A percentile compares a stretch with the other conserved stretches of the same genome.
phyloP scores from a whole-genome alignment of 2,888 invertebrate species.

The Incurvaria masculella region DNA sequence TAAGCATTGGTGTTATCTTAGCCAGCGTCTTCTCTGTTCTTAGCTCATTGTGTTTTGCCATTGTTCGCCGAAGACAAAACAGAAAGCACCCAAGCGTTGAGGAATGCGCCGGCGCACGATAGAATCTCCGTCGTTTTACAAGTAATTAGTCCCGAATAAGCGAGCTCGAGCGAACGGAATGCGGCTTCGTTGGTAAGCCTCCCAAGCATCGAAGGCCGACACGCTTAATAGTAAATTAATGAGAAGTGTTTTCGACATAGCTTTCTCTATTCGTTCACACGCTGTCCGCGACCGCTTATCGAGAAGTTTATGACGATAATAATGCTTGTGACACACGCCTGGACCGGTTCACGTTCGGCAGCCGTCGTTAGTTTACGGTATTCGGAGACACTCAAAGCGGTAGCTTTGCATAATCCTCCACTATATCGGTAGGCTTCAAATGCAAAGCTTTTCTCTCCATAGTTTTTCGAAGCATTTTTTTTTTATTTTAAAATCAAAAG shows the following conservation, averaged over 20 bases:
- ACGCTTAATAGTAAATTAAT: background rate
- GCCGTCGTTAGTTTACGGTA: background rate
- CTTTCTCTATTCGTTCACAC: constrained; percentile 53
- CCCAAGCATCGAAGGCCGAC: background rate
- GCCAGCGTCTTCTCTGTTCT: too few relatives aligned
- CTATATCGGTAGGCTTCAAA: background rate
- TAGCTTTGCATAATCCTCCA: background rate
- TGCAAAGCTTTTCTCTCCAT: background rate
- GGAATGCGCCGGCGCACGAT: background rate
- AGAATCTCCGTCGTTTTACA: background rate
- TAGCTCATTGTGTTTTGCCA: too few relatives aligned
- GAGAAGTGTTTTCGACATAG: constrained; percentile 26
- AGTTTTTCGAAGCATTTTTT: too few relatives aligned
- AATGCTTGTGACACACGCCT: constrained; percentile 44
- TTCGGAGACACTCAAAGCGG: background rate
- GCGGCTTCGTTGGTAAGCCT: background rate
- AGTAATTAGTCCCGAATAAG: background rate
- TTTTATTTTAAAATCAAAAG: too few relatives aligned
- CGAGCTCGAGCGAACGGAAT: background rate
- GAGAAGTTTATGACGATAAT: constrained; percentile 51
- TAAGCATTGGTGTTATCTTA: too few relatives aligned
- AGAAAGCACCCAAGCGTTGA: background rate
- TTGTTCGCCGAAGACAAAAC: background rate
- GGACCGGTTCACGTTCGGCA: constrained; percentile 30
- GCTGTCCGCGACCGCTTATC: constrained; percentile 50